Conservation (phyloP, 2,113 vertebrate species). For the Hypomesus transpacificus region DNA sequence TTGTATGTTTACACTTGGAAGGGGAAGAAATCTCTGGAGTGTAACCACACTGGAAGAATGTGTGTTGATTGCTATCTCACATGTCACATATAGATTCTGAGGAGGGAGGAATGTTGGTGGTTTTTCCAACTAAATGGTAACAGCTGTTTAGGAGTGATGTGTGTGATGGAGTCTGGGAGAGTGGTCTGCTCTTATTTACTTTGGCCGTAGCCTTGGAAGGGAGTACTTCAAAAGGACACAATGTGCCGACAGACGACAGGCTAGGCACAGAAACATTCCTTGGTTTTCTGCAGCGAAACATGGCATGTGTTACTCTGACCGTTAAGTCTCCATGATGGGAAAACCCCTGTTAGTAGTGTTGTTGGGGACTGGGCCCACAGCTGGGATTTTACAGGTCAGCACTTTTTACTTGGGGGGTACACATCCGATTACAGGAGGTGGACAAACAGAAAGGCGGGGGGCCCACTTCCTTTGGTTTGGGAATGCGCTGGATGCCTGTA, state of each 20-base stretch:
- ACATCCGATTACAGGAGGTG: conserved; percentile 30
- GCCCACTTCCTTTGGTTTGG: conserved; percentile 16
- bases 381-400: conserved; percentile 60
- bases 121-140: conserved; percentile 87
- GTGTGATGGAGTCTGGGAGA: conserved; percentile 78
- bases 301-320: conserved; percentile 46
- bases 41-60: conserved; percentile 73
- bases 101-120: conserved; percentile 77
- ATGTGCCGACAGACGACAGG: conserved; percentile 76
- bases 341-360: conserved; percentile 53
- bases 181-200: conserved; percentile 79
- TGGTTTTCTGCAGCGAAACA: conserved; percentile 79
- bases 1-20: conserved; percentile 72
- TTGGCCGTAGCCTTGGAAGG: conserved; percentile 77
- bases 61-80: conserved; percentile 76
- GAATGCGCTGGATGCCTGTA: conserved; percentile 39
- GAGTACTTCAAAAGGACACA: conserved; percentile 75
- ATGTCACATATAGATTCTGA: conserved; percentile 78
- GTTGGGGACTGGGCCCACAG: conserved; percentile 29
- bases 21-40: conserved; percentile 72
- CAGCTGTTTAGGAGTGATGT: conserved; percentile 90
- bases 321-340: conserved; percentile 44
- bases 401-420: conserved; percentile 46
- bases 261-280: conserved; percentile 81
- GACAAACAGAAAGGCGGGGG: conserved; percentile 6